phyloP scores from a whole-genome alignment of 2,888 invertebrate genomes.

The Sipunculus nudus region DNA sequence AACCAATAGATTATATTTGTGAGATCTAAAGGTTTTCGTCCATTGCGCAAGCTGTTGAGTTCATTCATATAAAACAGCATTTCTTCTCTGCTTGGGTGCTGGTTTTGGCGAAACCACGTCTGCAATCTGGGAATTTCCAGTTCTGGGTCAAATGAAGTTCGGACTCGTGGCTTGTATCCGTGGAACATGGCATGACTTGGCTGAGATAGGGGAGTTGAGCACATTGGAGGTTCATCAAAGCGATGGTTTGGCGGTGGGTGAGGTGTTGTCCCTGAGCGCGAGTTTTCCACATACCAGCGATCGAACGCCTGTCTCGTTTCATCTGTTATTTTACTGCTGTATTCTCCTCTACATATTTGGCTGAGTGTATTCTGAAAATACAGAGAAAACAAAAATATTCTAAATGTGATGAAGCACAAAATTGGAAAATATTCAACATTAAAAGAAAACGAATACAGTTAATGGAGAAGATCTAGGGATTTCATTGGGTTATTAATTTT shows the following conservation, averaged over 20 bases:
- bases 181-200: slow-evolving; percentile 7
- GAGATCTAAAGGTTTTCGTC: slow-evolving; percentile 91
- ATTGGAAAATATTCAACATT: too few species aligned
- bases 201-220: slow-evolving; percentile 4
- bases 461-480: too few species aligned
- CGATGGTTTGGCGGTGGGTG: slow-evolving; percentile 25
- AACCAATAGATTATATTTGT: slow-evolving; percentile 91
- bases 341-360: slow-evolving; percentile 84
- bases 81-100: slow-evolving; percentile 95
- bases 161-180: slow-evolving; percentile 75
- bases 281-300: slow-evolving; percentile 78
- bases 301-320: slow-evolving; percentile 89
- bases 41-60: slow-evolving; percentile 81
- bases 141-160: slow-evolving; percentile 97
- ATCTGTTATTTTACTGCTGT: slow-evolving; percentile 74
- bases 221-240: slow-evolving; percentile 13
- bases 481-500: too few species aligned
- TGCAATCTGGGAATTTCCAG: slow-evolving; percentile 94
- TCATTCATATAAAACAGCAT: slow-evolving; percentile 95
- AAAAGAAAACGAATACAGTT: too few species aligned
- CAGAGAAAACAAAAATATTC: slow-evolving; percentile 4
- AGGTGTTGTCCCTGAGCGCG: slow-evolving; percentile 19
- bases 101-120: slow-evolving; percentile 96
- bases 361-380: slow-evolving; percentile 70
- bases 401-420: not conserved